Evolutionary conservation across 2,888 invertebrate species (phyloP).

Genomic region (Campopleginae sp.): DNA sequence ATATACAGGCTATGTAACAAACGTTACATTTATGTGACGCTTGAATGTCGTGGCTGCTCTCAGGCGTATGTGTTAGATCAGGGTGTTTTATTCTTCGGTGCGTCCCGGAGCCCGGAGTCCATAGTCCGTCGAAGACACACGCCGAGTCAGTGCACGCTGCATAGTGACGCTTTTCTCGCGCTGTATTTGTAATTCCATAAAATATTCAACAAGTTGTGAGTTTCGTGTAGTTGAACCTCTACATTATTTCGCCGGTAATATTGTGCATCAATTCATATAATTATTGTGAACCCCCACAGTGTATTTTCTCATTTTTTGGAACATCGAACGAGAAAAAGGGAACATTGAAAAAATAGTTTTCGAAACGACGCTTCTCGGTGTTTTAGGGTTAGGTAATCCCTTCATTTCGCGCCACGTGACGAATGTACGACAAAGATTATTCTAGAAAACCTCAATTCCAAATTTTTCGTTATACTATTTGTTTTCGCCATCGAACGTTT

Average conservation of each 20-base stretch:
- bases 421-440: not conserved
- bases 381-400: slow-evolving; percentile 21
- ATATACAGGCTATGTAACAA: not conserved
- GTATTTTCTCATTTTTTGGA: not conserved
- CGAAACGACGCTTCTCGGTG: slow-evolving; percentile 1
- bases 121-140: slow-evolving; percentile 26
- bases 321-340: not conserved
- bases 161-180: slow-evolving; percentile 14
- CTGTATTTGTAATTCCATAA: not conserved
- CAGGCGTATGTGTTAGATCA: not conserved
- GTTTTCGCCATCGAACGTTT: not conserved
- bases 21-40: not conserved
- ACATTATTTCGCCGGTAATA: not conserved
- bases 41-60: not conserved
- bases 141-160: slow-evolving; percentile 11
- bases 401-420: slow-evolving; percentile 4
- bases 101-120: slow-evolving; percentile 36
- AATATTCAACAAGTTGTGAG: slow-evolving; percentile 50
- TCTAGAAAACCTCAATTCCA: not conserved
- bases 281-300: not conserved
- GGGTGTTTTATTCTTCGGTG: slow-evolving; percentile 22
- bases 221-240: not conserved
- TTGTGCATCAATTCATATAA: not conserved
- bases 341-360: not conserved
- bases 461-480: not conserved